These are phyloP conservation scores for Petrophora chlorosata DNA, from an alignment of 2,888 invertebrate genomes.

Conservation along the genomic window DNA sequence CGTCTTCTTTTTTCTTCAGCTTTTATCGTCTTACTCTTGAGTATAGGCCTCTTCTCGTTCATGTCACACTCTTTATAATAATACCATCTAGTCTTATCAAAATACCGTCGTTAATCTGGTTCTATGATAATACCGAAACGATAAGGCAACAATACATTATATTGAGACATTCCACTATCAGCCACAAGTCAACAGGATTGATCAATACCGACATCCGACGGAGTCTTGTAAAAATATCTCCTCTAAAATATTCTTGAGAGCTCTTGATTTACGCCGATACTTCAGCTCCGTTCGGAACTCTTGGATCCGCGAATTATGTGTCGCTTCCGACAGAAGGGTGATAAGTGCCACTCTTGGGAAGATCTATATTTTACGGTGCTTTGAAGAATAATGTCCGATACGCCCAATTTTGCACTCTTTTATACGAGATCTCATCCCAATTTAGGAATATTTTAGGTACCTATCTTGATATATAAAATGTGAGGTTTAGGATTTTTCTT, in stretches of 20 bases:
- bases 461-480: too few relatives aligned
- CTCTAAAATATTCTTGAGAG: background rate
- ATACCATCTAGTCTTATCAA: background rate
- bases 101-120: too few relatives aligned
- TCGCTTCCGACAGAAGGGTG: constrained; percentile 25
- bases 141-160: too few relatives aligned
- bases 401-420: background rate
- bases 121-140: too few relatives aligned
- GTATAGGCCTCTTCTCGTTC: too few relatives aligned
- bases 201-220: background rate
- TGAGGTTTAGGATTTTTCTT: too few relatives aligned
- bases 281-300: constrained; percentile 5
- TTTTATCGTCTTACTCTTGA: too few relatives aligned
- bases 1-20: too few relatives aligned
- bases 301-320: constrained; percentile 29
- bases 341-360: constrained; percentile 21
- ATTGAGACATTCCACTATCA: background rate
- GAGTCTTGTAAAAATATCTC: background rate
- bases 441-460: too few relatives aligned
- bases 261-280: constrained; percentile 21
- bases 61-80: background rate
- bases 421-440: too few relatives aligned
- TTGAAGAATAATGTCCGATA: background rate
- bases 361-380: background rate
- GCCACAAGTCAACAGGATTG: background rate